Evolutionary conservation across 2,888 invertebrate genomes (phyloP).

Genomic region (Baronia brevicornis): DNA sequence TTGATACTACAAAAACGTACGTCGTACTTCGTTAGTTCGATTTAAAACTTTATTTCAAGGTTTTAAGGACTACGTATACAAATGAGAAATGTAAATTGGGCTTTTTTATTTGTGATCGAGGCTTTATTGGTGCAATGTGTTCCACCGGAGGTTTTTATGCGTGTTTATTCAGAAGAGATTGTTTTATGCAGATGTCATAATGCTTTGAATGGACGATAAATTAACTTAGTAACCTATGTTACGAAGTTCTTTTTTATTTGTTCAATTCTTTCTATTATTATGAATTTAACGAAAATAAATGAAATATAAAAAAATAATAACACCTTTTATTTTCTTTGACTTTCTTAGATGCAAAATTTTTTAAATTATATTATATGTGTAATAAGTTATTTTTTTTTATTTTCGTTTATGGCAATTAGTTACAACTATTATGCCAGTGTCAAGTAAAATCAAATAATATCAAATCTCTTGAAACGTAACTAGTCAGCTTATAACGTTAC

Average conservation of each 20-base stretch:
- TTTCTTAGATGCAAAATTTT: too few species aligned
- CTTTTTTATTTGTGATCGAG: slow-evolving; percentile 27
- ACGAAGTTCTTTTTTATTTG: too few species aligned
- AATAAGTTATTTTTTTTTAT: too few species aligned
- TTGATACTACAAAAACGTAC: slow-evolving; percentile 31
- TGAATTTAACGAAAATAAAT: too few species aligned
- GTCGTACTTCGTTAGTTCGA: slow-evolving; percentile 14
- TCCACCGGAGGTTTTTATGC: slow-evolving; percentile 36
- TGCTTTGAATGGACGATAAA: slow-evolving; percentile 23
- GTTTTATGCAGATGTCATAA: slow-evolving; percentile 58
- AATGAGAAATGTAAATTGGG: slow-evolving; percentile 20
- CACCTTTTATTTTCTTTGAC: neutral
- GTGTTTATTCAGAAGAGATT: slow-evolving; percentile 49
- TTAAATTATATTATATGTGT: too few species aligned
- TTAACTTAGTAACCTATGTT: too few species aligned
- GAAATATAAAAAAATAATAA: slow-evolving; percentile 2
- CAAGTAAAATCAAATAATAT: too few species aligned
- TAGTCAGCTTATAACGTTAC: too few species aligned
- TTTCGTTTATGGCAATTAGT: too few species aligned
- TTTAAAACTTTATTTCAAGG: slow-evolving; percentile 25
- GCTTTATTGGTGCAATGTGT: slow-evolving; percentile 60
- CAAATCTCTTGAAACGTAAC: too few species aligned
- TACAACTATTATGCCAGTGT: too few species aligned
- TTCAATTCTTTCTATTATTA: too few species aligned
- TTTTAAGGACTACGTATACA: slow-evolving; percentile 21